Evolutionary conservation across 2,113 vertebrate genomes (phyloP), one percentile per base, ranked within the genome.

Genomic region (Paradisaea rubra): DNA sequence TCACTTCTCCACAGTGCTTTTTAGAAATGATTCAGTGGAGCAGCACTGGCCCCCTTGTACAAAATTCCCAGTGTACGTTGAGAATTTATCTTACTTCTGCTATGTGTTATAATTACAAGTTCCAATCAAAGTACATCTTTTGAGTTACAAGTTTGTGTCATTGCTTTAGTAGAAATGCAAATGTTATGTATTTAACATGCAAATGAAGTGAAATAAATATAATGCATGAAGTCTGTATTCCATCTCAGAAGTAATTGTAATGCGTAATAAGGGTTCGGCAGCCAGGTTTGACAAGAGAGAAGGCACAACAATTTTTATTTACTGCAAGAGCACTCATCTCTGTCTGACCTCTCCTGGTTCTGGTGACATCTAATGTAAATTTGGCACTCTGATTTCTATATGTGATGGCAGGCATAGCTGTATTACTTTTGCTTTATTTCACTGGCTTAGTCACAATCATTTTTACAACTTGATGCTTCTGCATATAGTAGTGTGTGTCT

Each of bases 131-230:
- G 89, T 91, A 89, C 80, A 95, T 96, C 86, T 96, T 95, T 95
- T 90, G 79, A 89, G 76, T 88, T 95, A 93, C 93, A 95, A 72
- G 90, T 97, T 96, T 95, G 87, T 94, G 89, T 88, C 68, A 45
- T 80, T 90, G 64, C 70, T 93, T 96, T 91, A 94, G 94, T 94
- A 95, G 94, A 96, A 97, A 96, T 96, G 96, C 92, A 96, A 97
- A 97, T 96, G 78, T 96, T 96, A 93, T 96, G 94, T 92, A 93
- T 96, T 96, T 97, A 97, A 91, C 84, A 97, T 97, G 95, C 91
- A 97, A 97, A 97, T 96, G 89, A 94, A 94, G 82, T 89, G 88
- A 93, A 95, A 97, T 96, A 96, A 95, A 97, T 96, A 97, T 94
- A 96, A 97, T 82, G 82, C 94, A 94, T 86, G 86, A 96, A 94